phyloP scores from a whole-genome alignment of 2,888 invertebrate genomes.

The Diarsia mendica region DNA sequence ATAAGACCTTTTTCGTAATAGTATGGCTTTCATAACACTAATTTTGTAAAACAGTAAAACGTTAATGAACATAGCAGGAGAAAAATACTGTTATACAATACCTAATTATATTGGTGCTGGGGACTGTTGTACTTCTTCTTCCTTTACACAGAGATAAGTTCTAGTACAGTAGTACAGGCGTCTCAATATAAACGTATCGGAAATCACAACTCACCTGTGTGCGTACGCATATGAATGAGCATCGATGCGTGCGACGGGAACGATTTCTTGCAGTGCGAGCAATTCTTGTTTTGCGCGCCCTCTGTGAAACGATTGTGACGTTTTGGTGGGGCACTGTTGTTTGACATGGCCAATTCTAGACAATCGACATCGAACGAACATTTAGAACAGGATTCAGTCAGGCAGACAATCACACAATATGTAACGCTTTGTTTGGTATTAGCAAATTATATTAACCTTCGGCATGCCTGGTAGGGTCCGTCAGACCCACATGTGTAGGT shows the following conservation, averaged over 20 bases:
- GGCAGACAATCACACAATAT: conserved; percentile 68
- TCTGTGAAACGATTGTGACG: conserved; percentile 91
- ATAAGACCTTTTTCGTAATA: too few relatives aligned
- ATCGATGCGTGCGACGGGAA: conserved; percentile 95
- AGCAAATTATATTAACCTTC: conserved; percentile 45
- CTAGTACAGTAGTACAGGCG: neutral
- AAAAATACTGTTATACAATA: too few relatives aligned
- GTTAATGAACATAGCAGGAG: too few relatives aligned
- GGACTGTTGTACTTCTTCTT: too few relatives aligned
- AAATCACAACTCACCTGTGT: conserved; percentile 88
- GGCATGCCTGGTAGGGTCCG: too few relatives aligned
- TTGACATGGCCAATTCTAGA: conserved; percentile 94
- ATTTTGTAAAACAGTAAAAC: too few relatives aligned
- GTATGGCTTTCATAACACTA: too few relatives aligned
- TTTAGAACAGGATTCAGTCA: conserved; percentile 78
- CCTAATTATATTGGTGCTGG: too few relatives aligned
- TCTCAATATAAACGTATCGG: neutral
- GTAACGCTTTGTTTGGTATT: conserved; percentile 66
- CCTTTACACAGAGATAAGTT: neutral
- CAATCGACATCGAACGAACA: conserved; percentile 88
- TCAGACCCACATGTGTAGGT: too few relatives aligned
- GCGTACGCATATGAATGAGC: conserved; percentile 94
- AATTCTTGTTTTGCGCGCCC: conserved; percentile 91
- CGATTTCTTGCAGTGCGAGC: conserved; percentile 93
- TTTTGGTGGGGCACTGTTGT: conserved; percentile 92